Percentiles rank a stretch among this genome's conserved stretches.
Evolutionary conservation across 2,888 invertebrate genomes (phyloP).

Genomic region (Hedychridium roseum): DNA sequence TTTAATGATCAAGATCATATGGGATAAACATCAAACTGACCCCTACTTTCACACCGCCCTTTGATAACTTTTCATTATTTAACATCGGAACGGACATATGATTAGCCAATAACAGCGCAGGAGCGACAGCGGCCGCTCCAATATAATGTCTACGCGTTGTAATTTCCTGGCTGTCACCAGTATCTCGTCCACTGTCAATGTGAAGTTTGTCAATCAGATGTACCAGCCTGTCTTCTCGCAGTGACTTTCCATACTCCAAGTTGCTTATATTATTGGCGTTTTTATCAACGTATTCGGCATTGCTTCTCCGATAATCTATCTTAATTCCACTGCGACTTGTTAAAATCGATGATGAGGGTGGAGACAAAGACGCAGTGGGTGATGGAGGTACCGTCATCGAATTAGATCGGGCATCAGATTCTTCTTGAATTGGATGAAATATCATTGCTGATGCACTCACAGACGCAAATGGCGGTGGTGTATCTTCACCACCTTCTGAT

Average conservation of each 20-base stretch:
- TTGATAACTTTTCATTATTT: slow-evolving; percentile 46
- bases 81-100: slow-evolving; percentile 44
- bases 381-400: slow-evolving; percentile 46
- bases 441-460: slow-evolving; percentile 43
- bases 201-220: slow-evolving; percentile 55
- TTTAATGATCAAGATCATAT: too few relatives aligned
- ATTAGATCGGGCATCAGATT: slow-evolving; percentile 43
- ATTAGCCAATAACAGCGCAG: slow-evolving; percentile 53
- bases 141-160: slow-evolving; percentile 43
- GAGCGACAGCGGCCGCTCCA: slow-evolving; percentile 47
- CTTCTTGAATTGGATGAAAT: slow-evolving; percentile 61
- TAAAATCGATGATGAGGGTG: slow-evolving; percentile 54
- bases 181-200: slow-evolving; percentile 49
- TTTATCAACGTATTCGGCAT: slow-evolving; percentile 64
- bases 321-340: slow-evolving; percentile 58
- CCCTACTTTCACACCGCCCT: slow-evolving; percentile 52
- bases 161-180: slow-evolving; percentile 37
- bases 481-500: slow-evolving; percentile 63
- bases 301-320: slow-evolving; percentile 59
- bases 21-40: slow-evolving; percentile 29
- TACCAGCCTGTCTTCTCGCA: slow-evolving; percentile 49
- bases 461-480: slow-evolving; percentile 48
- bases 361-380: slow-evolving; percentile 47
- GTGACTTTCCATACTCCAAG: slow-evolving; percentile 44
- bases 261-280: slow-evolving; percentile 62